Evolutionary conservation across 92 coral and sea anemone genomes (phyloP), one percentile per base, ranked within the genome.

Genomic region (Pocillopora meandrina): DNA sequence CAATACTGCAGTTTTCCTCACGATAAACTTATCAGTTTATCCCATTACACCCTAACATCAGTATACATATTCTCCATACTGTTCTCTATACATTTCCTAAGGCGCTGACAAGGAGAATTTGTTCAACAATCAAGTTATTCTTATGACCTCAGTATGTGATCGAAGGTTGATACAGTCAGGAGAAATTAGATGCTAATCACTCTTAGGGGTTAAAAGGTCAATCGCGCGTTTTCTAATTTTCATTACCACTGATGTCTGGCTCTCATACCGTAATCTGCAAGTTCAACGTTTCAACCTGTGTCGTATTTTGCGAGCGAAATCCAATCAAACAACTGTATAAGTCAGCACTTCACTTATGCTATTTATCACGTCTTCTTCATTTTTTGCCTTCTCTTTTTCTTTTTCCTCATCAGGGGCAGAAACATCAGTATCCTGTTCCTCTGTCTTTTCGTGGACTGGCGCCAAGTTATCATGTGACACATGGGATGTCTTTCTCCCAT

Each of bases 321-420:
- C 26, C n/a, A 26, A 10, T 80, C 76, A 80, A 23, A 67, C 11
- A 18, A 80, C 84, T n/a, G 75, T 65, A 11, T 74, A 63, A 12
- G 86, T 35, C 33, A 83, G 23, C 52, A 83, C 73, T 72, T 73
- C 86, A 52, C 80, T 83, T 58, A 82, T 82, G 78, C 85, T 82
- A 20, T 77, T 82, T 35, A 83, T 65, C 52, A 73, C 80, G 26
- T 61, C 80, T 15, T 49, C 74, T 8, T 71, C 70, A 71, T 60
- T 20, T 81, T 26, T 82, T 26, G 3, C 31, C 80, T 52, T 10
- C 11, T 47, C 56, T 12, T 65, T 61, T 21, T 52, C 35, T 65
- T 62, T 62, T 16, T 42, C 62, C 49, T 63, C 47, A 15, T 11
- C 72, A 5, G 77, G 62, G n/a, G 13, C 63, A 56, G 59, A 8